Evolutionary conservation across 1,140 invertebrate genomes (phyloP), one percentile per base, ranked within the genome.

Genomic region (Drosophila sechellia): DNA sequence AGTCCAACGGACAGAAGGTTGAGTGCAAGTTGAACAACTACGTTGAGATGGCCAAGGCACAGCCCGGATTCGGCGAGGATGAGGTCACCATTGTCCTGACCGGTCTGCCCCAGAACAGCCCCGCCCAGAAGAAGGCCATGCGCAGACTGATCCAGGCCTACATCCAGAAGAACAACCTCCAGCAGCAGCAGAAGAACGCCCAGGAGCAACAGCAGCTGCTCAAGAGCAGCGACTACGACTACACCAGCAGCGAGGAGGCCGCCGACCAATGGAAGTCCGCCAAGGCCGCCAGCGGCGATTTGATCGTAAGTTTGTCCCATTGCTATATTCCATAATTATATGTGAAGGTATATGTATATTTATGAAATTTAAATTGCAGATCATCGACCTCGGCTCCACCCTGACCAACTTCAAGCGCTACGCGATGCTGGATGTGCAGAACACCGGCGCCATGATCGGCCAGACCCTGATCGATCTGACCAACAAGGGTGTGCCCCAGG

Each of bases 21-120:
- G 72, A 81, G 31, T 73, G 78, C 35, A 87, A 86, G 49, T 61
- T 91, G 75, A 91, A 74, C 78, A 80, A 91, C 71, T 81, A 81
- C 31, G 86, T 91, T 15, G 49, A 75, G 39, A 81, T 70, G 46
- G 81, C 70, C 13, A 59, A 70, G 43, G 46, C 75, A 34, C 65
- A 77, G 58, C 35, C 50, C n/a, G 56, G 74, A 13, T 91, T 91
- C 39, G 90, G 77, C 17, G 56, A 90, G 59, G 78, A 91, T 55
- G 90, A 91, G 76, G 90, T 91, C 3, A 91, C 90, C 55, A 78
- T 91, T 61, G 77, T 91, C 20, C 45, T 91, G 15, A 91, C 90
- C 39, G 90, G 90, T 49, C 66, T 92, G 59, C 90, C 83, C 65
- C 64, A 83, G 42, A 77, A 12, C 13, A 72, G 74, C 1, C 60